Base-by-base conservation (phyloP, 2,113 vertebrate genomes). In the Sterrhoptilus dennistouni region DNA sequence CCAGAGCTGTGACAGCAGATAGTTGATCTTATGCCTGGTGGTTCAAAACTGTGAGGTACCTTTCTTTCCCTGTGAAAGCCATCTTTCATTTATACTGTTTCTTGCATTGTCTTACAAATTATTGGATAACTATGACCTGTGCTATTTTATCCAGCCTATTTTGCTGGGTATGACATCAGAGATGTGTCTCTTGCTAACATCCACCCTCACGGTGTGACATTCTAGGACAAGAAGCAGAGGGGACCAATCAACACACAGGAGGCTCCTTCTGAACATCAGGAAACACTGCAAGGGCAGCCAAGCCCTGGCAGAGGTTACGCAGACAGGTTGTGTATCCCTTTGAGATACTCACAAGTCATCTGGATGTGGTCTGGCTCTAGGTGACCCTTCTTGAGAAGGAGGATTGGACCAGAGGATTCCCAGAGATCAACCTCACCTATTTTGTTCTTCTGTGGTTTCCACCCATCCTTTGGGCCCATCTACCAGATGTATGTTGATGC, bases 181-280 rank as follows among this genome's bases (percentile, higher is more conserved):
- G 45, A 33, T 22, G 12, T 84, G 36, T 80, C n/a, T 88, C 12
- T 49, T 78, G 54, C 31, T 77, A 42, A 29, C 28, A 42, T 77
- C 50, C 3, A 2, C 8, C 52, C 17, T 85, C 8, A 1, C 4
- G 1, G 0, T 52, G 50, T 76, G 60, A 50, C 9, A 6, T 61
- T 89, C 54, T 38, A 66, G 59, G 47, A 50, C 60, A 83, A 83
- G 68, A 54, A 76, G 29, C 33, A 54, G 9, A 68, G 36, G 44
- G 40, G 33, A 71, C 42, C 87, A 70, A 59, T 29, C 8, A 1
- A 49, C 20, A 35, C 18, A 50, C 12, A 77, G 35, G 10, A 83
- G 27, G 21, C 54, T 89, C 29, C 21, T 22, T 59, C 33, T 93
- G 38, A 85, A 63, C 20, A 33, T 75, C 28, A 31, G 31, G 38